phyloP scores from a whole-genome alignment of 2,888 invertebrate genomes.

The Athalia cordata region DNA sequence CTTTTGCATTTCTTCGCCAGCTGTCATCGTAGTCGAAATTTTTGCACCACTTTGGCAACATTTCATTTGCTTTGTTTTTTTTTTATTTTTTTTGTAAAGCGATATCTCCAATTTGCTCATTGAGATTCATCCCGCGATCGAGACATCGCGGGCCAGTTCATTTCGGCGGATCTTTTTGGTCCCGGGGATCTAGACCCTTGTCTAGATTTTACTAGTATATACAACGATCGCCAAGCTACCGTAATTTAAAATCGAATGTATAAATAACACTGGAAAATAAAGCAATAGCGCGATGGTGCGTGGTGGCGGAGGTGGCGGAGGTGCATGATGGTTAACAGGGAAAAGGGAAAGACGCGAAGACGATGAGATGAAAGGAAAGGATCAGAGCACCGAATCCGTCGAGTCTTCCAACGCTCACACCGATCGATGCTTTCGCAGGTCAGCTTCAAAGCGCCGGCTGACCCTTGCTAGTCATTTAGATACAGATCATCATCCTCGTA shows the following conservation, averaged over 20 bases:
- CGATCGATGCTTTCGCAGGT: constrained; percentile 46
- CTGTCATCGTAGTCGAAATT: background rate
- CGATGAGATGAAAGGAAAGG: constrained; percentile 14
- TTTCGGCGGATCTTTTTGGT: constrained; percentile 8
- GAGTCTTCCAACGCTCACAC: constrained; percentile 5
- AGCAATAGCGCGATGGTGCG: background rate
- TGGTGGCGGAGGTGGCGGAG: too few species aligned
- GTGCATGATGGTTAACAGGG: constrained; percentile 17
- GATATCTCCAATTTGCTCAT: constrained; percentile 21
- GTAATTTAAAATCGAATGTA: constrained; percentile 38
- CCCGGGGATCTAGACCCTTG: constrained; percentile 5
- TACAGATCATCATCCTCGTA: constrained; percentile 47
- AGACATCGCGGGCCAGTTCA: background rate
- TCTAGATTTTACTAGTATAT: constrained; percentile 2
- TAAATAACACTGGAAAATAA: constrained; percentile 10
- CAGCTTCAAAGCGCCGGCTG: constrained; percentile 46
- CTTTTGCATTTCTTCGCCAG: constrained; percentile 9
- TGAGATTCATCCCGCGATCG: constrained; percentile 39
- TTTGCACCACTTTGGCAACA: too few species aligned
- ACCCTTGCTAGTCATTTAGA: constrained; percentile 47
- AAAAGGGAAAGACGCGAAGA: background rate
- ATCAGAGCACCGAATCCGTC: constrained; percentile 19
- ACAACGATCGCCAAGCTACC: constrained; percentile 38
- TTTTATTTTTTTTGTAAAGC: background rate
- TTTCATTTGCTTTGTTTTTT: background rate